Evolutionary conservation across 2,113 vertebrate genomes (phyloP).

Genomic region (Sceloporus tristichus): DNA sequence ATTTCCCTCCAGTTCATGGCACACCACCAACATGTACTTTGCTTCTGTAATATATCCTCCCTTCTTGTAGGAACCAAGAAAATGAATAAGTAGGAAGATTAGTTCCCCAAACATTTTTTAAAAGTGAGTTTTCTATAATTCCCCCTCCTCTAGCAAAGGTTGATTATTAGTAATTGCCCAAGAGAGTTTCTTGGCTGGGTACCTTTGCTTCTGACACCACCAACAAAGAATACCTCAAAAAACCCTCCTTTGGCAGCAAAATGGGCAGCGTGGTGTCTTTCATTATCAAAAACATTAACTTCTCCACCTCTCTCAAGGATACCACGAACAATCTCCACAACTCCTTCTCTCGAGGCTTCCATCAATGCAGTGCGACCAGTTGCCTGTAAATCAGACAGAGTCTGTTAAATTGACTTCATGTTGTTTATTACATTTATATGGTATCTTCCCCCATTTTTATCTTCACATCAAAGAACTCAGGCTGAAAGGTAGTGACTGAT

Average conservation of each 20-base stretch:
- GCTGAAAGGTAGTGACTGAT: background rate
- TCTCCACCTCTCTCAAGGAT: constrained; percentile 86
- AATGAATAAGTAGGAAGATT: background rate
- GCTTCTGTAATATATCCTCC: no score
- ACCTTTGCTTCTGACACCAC: constrained; percentile 23
- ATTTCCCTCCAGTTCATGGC: no score
- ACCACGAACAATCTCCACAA: constrained; percentile 78
- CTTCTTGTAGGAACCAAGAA: no score
- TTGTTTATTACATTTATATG: background rate
- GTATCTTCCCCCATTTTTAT: background rate
- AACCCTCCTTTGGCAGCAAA: constrained; percentile 91
- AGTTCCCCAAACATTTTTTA: background rate
- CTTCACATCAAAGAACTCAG: background rate
- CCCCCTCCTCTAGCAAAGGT: constrained; percentile 1
- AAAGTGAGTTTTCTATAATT: background rate
- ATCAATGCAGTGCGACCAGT: constrained; percentile 91
- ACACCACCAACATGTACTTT: no score
- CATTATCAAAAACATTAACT: constrained; percentile 82
- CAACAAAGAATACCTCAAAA: constrained; percentile 82
- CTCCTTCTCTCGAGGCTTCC: constrained; percentile 86
- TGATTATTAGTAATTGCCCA: constrained; percentile 41
- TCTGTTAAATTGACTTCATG: background rate
- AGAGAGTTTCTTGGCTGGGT: constrained; percentile 18
- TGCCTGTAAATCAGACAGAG: constrained; percentile 71
- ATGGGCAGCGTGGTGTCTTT: constrained; percentile 84